These are phyloP conservation scores for Meleagris gallopavo DNA, from an alignment of 2,113 vertebrate species.

Conservation along the genomic window DNA sequence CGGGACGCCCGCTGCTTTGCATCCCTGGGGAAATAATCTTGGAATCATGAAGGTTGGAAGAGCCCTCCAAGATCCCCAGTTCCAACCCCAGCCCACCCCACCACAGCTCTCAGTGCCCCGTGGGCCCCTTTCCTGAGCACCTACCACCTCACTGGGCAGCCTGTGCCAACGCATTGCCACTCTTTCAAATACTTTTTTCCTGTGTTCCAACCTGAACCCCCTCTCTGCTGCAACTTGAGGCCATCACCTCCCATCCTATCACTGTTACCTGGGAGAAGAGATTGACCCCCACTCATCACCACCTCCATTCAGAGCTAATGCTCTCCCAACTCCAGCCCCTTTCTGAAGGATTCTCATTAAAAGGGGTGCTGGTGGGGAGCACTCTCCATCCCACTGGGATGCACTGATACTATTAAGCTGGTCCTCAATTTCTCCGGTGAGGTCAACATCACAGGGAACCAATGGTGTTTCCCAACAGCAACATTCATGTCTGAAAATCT, in stretches of 20 bases:
- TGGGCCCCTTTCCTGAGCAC: too few species aligned
- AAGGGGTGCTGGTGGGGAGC: background rate
- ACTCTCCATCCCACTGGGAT: background rate
- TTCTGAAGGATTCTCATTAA: background rate
- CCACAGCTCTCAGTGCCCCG: too few species aligned
- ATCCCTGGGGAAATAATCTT: background rate
- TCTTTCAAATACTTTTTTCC: too few species aligned
- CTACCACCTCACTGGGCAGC: too few species aligned
- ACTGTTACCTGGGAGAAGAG: background rate
- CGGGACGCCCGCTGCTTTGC: background rate
- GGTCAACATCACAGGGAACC: background rate
- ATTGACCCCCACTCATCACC: background rate
- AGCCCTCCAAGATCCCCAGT: background rate
- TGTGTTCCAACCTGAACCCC: too few species aligned
- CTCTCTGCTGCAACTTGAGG: background rate
- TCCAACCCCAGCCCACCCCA: background rate
- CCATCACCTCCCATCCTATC: background rate
- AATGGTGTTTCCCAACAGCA: background rate
- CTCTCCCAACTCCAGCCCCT: background rate
- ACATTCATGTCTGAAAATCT: background rate
- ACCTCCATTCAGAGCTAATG: background rate
- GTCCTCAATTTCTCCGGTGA: background rate
- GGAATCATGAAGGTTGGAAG: background rate
- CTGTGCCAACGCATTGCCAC: too few species aligned
- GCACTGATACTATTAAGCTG: background rate